Evolutionary conservation across 2,797 vertebrate species (phyloP).

Genomic region (Graptemys geographica): DNA sequence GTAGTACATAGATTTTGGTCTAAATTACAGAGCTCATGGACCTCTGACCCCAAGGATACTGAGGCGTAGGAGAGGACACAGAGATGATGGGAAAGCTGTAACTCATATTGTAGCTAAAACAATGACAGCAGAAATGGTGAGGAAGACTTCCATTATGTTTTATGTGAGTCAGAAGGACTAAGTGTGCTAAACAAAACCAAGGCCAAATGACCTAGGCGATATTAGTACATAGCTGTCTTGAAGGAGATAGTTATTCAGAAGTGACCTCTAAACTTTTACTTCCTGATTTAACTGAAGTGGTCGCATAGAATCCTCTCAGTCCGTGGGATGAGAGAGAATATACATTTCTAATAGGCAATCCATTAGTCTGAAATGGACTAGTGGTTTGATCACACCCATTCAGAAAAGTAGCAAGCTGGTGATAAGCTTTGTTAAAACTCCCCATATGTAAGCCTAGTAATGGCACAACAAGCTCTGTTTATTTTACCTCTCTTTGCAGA

Average conservation of each 20-base stretch:
- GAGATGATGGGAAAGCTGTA: constrained; percentile 75
- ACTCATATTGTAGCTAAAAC: constrained; percentile 80
- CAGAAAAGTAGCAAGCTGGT: too few species aligned
- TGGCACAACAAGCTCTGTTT: neutral
- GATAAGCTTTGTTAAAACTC: neutral
- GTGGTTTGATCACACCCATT: neutral
- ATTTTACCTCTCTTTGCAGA: neutral
- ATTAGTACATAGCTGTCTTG: neutral
- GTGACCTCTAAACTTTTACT: neutral
- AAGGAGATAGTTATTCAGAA: neutral
- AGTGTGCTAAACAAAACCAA: neutral
- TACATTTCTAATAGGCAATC: neutral
- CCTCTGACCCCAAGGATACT: constrained; percentile 80
- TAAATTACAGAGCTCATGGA: constrained; percentile 76
- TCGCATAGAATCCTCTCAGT: neutral
- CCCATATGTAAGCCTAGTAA: neutral
- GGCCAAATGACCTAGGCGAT: neutral
- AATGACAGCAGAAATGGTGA: constrained; percentile 79
- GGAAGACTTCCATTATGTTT: neutral
- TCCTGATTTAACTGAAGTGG: neutral
- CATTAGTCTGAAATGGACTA: neutral
- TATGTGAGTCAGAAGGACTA: neutral
- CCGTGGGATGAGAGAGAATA: neutral
- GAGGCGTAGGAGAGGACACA: constrained; percentile 76
- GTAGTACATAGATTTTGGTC: constrained; percentile 11